A percentile compares a stretch with the other conserved stretches of the same genome.
These are phyloP conservation scores for Trichonephila inaurata DNA, from an alignment of 1,140 invertebrate species.

Conservation along the genomic window DNA sequence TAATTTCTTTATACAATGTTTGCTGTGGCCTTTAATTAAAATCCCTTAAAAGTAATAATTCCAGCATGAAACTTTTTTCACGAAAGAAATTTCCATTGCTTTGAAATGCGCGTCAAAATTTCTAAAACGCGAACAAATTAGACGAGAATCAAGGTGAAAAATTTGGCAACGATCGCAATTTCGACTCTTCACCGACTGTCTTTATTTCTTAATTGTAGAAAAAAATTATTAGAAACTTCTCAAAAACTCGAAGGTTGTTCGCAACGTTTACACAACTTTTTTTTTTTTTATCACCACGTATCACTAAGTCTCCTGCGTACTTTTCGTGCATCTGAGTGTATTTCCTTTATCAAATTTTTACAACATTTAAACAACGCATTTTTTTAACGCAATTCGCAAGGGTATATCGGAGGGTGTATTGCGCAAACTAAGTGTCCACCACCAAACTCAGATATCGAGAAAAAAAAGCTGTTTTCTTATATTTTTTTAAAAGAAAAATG, in stretches of 20 bases:
- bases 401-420: neutral
- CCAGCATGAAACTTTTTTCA: no score
- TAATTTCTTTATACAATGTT: no score
- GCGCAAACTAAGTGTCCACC: neutral
- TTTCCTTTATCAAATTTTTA: neutral
- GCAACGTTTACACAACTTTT: neutral
- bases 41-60: no score
- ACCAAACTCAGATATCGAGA: neutral
- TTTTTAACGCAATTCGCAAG: neutral
- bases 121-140: neutral
- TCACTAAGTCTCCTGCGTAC: neutral
- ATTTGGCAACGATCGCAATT: neutral
- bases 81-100: no score
- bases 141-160: neutral
- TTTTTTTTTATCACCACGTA: neutral
- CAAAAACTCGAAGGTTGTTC: neutral
- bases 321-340: neutral
- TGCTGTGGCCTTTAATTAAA: no score
- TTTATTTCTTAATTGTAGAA: neutral
- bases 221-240: neutral
- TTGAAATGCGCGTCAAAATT: neutral
- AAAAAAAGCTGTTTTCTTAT: neutral
- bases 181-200: neutral
- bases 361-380: neutral
- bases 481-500: neutral